Conservation (phyloP, 2,113 vertebrate genomes). For the Barbus barbus region DNA sequence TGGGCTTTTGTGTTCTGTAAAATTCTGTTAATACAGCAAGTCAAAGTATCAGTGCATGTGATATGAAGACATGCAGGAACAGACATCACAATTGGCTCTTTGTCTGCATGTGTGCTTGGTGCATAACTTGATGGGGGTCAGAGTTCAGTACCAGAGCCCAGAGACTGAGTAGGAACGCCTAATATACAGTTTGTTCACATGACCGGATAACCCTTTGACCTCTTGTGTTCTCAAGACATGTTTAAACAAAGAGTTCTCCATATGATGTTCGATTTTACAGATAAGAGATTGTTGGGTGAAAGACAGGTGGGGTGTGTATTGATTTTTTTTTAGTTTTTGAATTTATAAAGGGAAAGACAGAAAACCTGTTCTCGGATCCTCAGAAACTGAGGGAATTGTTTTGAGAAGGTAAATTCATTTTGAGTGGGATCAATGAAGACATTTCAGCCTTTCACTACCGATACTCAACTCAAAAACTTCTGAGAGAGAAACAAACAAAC, state of each 20-base stretch:
- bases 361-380: background rate
- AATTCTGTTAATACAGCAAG: background rate
- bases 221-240: background rate
- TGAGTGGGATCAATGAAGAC: background rate
- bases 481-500: background rate
- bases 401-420: background rate
- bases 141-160: background rate
- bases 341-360: background rate
- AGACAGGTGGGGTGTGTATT: too few species aligned
- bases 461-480: background rate
- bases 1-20: background rate
- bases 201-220: background rate
- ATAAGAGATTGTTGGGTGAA: too few species aligned
- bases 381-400: background rate
- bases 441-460: background rate
- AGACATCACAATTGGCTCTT: slow-evolving; percentile 26
- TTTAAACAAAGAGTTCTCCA: background rate
- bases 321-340: too few species aligned
- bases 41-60: background rate
- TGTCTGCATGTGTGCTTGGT: slow-evolving; percentile 26
- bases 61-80: background rate
- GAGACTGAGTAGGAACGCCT: background rate
- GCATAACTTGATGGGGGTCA: background rate
- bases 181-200: background rate
- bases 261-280: background rate